Evolutionary conservation across 2,888 invertebrate genomes (phyloP).

Genomic region (Panopea generosa): DNA sequence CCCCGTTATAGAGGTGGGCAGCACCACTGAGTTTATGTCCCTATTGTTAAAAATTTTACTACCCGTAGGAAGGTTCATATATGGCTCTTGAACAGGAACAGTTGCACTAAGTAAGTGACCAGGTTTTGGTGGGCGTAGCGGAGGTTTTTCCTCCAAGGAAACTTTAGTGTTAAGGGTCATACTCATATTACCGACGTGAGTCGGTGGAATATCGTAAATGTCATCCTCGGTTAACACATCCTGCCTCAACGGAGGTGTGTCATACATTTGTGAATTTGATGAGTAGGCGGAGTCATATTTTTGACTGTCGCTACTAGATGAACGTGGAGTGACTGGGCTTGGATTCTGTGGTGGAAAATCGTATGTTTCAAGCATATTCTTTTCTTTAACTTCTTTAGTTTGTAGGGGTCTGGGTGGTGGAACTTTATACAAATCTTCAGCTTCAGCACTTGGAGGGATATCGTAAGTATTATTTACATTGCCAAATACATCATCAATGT

Average conservation of each 20-base stretch:
- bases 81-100: conserved; percentile 68
- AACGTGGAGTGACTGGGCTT: conserved; percentile 71
- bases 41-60: conserved; percentile 64
- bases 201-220: conserved; percentile 73
- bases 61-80: conserved; percentile 79
- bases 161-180: conserved; percentile 9
- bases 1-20: conserved; percentile 32
- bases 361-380: conserved; percentile 59
- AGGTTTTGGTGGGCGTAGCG: conserved; percentile 74
- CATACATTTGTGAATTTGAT: conserved; percentile 62
- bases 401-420: conserved; percentile 55
- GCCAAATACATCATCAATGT: conserved; percentile 54
- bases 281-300: conserved; percentile 70
- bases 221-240: conserved; percentile 60
- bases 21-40: conserved; percentile 65
- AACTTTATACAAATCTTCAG: conserved; percentile 59
- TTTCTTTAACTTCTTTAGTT: conserved; percentile 9
- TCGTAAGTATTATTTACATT: conserved; percentile 50
- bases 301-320: conserved; percentile 72
- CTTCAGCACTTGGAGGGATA: conserved; percentile 51
- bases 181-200: conserved; percentile 37
- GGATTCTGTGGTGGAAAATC: conserved; percentile 70
- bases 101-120: conserved; percentile 35
- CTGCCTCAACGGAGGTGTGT: conserved; percentile 59
- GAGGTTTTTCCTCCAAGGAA: conserved; percentile 60